These are phyloP conservation scores for Dendroctonus valens DNA, from an alignment of 1,140 invertebrate species.

Conservation along the genomic window DNA sequence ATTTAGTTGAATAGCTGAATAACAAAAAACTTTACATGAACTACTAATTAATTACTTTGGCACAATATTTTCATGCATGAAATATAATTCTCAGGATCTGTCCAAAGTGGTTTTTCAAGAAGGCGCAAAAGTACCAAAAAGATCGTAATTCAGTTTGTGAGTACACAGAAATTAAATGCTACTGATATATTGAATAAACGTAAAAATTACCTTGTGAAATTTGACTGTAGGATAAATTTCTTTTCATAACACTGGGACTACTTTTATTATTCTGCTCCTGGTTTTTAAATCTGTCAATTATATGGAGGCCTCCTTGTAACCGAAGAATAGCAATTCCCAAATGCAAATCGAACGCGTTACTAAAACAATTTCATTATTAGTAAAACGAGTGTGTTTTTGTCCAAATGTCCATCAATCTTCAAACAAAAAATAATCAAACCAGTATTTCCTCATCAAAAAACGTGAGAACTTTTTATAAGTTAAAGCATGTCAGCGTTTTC, in stretches of 20 bases:
- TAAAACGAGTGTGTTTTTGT: slow-evolving; percentile 24
- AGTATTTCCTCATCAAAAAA: too few relatives aligned
- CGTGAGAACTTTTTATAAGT: too few relatives aligned
- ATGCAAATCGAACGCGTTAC: slow-evolving; percentile 90
- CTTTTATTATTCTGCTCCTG: slow-evolving; percentile 38
- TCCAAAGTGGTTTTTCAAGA: too few relatives aligned
- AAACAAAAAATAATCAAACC: too few relatives aligned
- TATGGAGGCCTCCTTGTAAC: slow-evolving; percentile 78
- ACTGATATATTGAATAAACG: neutral
- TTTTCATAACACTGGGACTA: slow-evolving; percentile 48
- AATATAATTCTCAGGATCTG: too few relatives aligned
- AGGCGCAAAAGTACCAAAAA: too few relatives aligned
- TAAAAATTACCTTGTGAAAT: slow-evolving; percentile 59
- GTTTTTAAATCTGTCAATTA: slow-evolving; percentile 49
- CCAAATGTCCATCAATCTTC: neutral
- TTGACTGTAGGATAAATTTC: slow-evolving; percentile 63
- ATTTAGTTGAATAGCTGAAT: neutral
- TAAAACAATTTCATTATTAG: slow-evolving; percentile 51
- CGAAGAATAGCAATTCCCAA: slow-evolving; percentile 86
- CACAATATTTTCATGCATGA: too few relatives aligned
- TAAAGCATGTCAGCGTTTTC: too few relatives aligned
- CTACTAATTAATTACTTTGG: too few relatives aligned
- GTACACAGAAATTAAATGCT: neutral
- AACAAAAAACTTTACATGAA: too few relatives aligned
- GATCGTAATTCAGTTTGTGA: neutral